These are phyloP conservation scores for Oscheius sp. DNA, from an alignment of 2,888 invertebrate species.

Conservation along the genomic window DNA sequence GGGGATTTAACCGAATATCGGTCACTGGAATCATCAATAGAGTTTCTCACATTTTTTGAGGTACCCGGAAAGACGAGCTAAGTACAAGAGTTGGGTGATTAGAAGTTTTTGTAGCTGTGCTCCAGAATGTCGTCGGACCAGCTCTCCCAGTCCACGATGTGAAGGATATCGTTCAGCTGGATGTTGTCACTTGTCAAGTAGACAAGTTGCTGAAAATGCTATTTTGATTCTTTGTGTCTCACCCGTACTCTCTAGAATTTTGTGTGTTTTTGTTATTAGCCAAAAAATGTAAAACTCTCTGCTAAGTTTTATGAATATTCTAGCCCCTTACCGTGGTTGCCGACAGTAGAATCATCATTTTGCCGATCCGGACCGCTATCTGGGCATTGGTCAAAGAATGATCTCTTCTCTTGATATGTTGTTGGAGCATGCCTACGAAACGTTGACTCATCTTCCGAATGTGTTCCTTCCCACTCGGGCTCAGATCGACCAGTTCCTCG, in stretches of 20 bases:
- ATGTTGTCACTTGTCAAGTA: slow-evolving; percentile 65
- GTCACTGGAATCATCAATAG: background rate
- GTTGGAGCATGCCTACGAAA: slow-evolving; percentile 54
- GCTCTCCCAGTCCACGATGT: slow-evolving; percentile 44
- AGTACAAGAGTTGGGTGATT: background rate
- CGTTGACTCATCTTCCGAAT: slow-evolving; percentile 46
- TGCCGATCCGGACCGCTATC: slow-evolving; percentile 60
- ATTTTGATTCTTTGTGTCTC: no score
- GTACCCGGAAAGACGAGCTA: slow-evolving; percentile 20
- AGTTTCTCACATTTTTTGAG: slow-evolving; percentile 7
- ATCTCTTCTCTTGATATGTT: slow-evolving; percentile 51
- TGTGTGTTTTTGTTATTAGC: no score
- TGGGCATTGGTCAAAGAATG: slow-evolving; percentile 34
- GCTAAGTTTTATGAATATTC: no score
- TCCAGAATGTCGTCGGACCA: slow-evolving; percentile 37
- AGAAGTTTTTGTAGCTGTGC: slow-evolving; percentile 38
- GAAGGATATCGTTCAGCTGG: slow-evolving; percentile 65
- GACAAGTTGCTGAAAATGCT: slow-evolving; percentile 64
- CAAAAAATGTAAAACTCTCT: no score
- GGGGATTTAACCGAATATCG: slow-evolving; percentile 7
- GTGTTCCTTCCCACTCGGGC: slow-evolving; percentile 50
- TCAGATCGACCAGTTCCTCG: slow-evolving; percentile 56
- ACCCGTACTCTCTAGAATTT: no score
- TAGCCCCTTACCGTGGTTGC: slow-evolving; percentile 62
- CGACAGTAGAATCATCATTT: slow-evolving; percentile 62